Percentiles rank a stretch among this genome's conserved stretches.
Evolutionary conservation across 2,888 invertebrate species (phyloP).

Genomic region (Drosophila multiciliata): DNA sequence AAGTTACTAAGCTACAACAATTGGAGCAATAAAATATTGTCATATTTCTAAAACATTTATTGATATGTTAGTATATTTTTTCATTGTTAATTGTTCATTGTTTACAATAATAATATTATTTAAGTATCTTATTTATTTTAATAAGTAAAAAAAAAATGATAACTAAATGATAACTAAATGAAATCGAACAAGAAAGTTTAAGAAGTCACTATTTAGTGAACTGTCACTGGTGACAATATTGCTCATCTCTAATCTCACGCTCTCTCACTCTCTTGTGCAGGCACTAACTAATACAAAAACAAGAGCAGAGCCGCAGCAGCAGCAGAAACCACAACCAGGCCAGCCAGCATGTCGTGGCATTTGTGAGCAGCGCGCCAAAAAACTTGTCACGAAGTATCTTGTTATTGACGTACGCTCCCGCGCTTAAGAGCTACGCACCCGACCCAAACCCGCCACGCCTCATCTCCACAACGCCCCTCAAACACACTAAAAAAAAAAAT

Average conservation of each 20-base stretch:
- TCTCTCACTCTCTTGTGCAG: constrained; percentile 40
- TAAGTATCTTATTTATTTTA: neutral
- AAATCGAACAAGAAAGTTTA: neutral
- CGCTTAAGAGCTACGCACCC: constrained; percentile 26
- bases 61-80: neutral
- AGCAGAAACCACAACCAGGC: constrained; percentile 56
- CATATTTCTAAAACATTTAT: neutral
- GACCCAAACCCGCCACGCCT: constrained; percentile 5
- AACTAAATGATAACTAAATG: neutral
- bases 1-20: neutral
- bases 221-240: constrained; percentile 18
- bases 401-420: constrained; percentile 52
- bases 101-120: neutral
- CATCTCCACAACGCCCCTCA: neutral
- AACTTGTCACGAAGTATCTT: constrained; percentile 64
- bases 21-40: neutral
- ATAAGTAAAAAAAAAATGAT: neutral
- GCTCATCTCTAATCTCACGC: constrained; percentile 37
- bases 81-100: too few species aligned
- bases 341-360: constrained; percentile 67
- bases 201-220: neutral
- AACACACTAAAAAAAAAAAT: neutral
- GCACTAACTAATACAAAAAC: constrained; percentile 47
- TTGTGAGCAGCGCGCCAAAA: constrained; percentile 65
- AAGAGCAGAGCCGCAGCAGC: constrained; percentile 28